These are phyloP conservation scores for Tylochromis polylepis DNA, from an alignment of 2,113 vertebrate genomes.

Conservation along the genomic window DNA sequence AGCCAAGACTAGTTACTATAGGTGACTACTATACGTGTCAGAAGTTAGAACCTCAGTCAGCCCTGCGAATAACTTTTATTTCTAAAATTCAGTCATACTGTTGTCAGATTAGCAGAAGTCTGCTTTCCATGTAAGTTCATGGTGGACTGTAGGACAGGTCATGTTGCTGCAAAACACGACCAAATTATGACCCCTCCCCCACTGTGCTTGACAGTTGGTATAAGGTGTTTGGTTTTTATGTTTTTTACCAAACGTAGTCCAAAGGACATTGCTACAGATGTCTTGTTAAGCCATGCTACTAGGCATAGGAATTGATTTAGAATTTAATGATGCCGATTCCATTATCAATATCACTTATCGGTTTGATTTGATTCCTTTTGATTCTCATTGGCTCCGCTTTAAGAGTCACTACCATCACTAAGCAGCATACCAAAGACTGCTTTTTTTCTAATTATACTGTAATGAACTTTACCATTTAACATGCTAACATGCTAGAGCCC, in stretches of 20 bases:
- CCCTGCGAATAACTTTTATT: not conserved
- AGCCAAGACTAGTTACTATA: fast-evolving
- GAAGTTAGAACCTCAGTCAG: not conserved
- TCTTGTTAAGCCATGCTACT: too few species aligned
- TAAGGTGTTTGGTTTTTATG: too few species aligned
- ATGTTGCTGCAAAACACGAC: fast-evolving
- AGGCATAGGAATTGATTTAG: not conserved
- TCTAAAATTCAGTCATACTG: not conserved
- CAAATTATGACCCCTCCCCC: not conserved
- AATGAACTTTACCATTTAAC: too few species aligned
- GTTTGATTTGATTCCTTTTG: not conserved
- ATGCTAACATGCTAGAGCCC: not conserved
- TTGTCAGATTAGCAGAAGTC: not conserved
- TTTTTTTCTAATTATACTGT: not conserved
- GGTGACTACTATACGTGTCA: not conserved
- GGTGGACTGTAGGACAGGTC: not conserved
- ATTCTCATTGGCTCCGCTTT: not conserved
- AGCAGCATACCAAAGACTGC: not conserved
- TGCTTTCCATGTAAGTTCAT: not conserved
- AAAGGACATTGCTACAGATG: too few species aligned
- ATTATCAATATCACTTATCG: not conserved
- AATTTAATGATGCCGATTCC: not conserved
- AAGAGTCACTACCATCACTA: not conserved
- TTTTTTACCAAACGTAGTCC: too few species aligned
- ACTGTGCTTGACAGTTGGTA: too few species aligned